Conservation (phyloP, 1,140 invertebrate genomes). For the Papilio xuthus region DNA sequence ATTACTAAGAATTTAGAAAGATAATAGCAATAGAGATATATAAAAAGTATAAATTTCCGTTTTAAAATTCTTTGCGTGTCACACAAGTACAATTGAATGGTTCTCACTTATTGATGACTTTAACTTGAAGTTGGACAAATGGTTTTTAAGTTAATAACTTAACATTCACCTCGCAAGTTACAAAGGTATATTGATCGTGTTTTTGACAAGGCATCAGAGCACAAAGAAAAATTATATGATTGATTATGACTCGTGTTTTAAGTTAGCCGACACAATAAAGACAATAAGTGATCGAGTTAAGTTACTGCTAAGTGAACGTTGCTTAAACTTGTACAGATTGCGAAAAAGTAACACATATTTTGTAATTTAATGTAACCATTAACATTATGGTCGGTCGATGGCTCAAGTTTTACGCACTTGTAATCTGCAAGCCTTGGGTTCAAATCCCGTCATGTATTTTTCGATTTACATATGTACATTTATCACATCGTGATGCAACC, state of each 20-base stretch:
- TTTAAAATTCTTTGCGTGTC: background rate
- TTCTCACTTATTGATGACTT: background rate
- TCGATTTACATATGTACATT: too few species aligned
- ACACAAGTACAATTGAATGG: constrained; percentile 8
- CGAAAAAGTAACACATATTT: background rate
- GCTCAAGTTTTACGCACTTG: too few species aligned
- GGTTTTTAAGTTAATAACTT: constrained; percentile 19
- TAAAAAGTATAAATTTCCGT: background rate
- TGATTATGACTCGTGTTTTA: constrained; percentile 19
- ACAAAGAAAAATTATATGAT: background rate
- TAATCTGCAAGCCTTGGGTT: too few species aligned
- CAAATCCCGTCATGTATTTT: too few species aligned
- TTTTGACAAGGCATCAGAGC: constrained; percentile 3
- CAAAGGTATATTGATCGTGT: constrained; percentile 12
- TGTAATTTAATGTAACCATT: too few species aligned
- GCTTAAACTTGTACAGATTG: background rate
- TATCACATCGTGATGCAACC: too few species aligned
- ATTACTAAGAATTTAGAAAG: too few species aligned
- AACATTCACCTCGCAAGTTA: background rate
- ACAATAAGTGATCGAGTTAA: constrained; percentile 14
- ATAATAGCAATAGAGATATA: too few species aligned
- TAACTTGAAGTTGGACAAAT: constrained; percentile 8
- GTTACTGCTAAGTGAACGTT: constrained; percentile 14
- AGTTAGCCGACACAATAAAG: constrained; percentile 8
- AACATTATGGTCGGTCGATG: too few species aligned